Conservation (phyloP, 2,113 vertebrate species). For the Balaeniceps rex region DNA sequence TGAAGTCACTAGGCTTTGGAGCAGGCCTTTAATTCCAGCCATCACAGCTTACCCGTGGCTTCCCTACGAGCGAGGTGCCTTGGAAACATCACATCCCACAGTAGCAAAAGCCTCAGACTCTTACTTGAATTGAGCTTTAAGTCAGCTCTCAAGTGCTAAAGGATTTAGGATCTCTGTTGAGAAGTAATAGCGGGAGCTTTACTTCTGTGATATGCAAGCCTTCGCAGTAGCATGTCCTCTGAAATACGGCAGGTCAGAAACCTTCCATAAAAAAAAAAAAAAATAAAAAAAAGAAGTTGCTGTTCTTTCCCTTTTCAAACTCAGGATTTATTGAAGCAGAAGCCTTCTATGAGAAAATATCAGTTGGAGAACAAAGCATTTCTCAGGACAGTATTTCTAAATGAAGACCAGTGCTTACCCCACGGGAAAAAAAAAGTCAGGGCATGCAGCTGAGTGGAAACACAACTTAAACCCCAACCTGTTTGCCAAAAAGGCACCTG, state of each 20-base stretch:
- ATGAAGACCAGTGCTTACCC: background rate
- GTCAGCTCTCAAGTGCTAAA: background rate
- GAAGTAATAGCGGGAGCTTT: background rate
- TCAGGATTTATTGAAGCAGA: background rate
- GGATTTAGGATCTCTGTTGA: background rate
- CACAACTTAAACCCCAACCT: background rate
- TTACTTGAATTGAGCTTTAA: background rate
- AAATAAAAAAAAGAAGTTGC: background rate
- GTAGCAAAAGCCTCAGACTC: background rate
- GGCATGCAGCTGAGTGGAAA: background rate
- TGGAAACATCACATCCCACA: background rate
- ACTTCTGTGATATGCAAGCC: background rate
- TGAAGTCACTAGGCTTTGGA: background rate
- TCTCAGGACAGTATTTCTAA: background rate
- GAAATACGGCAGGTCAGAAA: background rate
- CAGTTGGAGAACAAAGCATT: background rate
- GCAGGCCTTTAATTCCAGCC: background rate
- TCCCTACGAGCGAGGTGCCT: background rate
- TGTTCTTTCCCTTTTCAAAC: background rate
- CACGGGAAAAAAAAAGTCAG: background rate
- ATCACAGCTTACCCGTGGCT: background rate
- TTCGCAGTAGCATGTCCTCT: background rate
- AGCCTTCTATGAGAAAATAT: background rate
- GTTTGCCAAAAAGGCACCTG: background rate
- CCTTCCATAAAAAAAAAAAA: background rate